Evolutionary conservation across 2,797 vertebrate genomes (phyloP).

Genomic region (Nyctalus aviator): DNA sequence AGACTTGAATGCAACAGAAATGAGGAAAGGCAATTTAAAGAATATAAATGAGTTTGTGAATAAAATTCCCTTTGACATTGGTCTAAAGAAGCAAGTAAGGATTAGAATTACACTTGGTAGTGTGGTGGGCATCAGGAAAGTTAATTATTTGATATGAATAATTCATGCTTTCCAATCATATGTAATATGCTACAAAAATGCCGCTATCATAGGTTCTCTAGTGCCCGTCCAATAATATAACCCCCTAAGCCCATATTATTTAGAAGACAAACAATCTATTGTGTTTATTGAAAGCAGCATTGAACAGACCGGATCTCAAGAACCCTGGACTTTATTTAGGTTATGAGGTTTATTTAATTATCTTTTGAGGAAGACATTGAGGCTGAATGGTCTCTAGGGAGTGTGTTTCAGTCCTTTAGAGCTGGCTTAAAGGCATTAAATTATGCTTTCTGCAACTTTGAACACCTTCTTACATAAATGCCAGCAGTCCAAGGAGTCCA

Average conservation of each 20-base stretch:
- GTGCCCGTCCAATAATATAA: background rate
- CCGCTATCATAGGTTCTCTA: background rate
- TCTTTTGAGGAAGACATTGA: background rate
- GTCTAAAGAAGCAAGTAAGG: background rate
- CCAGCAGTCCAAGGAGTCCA: background rate
- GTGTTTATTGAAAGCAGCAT: background rate
- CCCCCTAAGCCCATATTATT: background rate
- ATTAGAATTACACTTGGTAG: background rate
- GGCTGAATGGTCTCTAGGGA: background rate
- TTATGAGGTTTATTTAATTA: slow-evolving; percentile 1
- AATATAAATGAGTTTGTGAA: background rate
- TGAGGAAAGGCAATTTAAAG: background rate
- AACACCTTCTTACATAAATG: background rate
- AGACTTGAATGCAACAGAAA: background rate
- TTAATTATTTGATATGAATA: background rate
- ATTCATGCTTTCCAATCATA: background rate
- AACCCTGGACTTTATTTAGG: background rate
- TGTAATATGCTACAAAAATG: background rate
- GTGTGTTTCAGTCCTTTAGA: background rate
- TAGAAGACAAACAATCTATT: background rate
- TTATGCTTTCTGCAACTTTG: background rate
- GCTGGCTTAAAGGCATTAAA: background rate
- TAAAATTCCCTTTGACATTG: background rate
- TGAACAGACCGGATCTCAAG: background rate
- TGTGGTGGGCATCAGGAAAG: background rate